Base-by-base conservation (phyloP, 1,140 invertebrate species). In the Magallana ariakensis region DNA sequence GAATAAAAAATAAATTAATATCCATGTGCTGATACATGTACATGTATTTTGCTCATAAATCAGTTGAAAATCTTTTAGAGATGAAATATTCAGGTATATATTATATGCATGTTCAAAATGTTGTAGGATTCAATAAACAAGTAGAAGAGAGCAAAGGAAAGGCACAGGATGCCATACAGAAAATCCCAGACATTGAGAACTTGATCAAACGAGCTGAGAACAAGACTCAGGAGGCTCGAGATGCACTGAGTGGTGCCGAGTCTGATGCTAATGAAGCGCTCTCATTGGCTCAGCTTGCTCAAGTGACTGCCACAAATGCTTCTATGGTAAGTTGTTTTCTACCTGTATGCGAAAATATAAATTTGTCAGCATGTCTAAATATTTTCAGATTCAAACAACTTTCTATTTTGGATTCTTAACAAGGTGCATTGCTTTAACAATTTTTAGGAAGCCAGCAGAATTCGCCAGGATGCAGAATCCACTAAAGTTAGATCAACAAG, bases 81-180 rank as follows among this genome's bases (percentile, higher is more conserved):
- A 5, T 46, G 33, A 46, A 46, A 46, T 46, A 5, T 46, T 46
- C 5, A 46, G 33, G 33, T 46, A 46, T 46, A 46, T 46, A 46
- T 46, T 5, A 46, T 46, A 46, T 46, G 33, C 33, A 1, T 46
- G 33, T 46, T 46, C 33, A 5, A 46, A 46, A 46, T 46, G 33
- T 88, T 88, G 33, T 91, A 97, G 98, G 97, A 93, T 99, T 99
- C 95, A 97, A 99, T 93, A 96, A 97, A 66, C 96, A 98, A 94
- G 98, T 99, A 2, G 96, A 97, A 90, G 96, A 96, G 70, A 98
- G 97, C 86, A 96, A 97, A 75, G 94, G 95, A 9, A 96, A 96
- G 87, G 97, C 98, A 0, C 95, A 97, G 58, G 94, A 96, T 75
- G 97, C 97, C 15, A 93, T 98, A 57, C 90, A 95, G 84, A 94